Conservation (phyloP, 2,797 vertebrate genomes). For the Hyperoplus lanceolatus region DNA sequence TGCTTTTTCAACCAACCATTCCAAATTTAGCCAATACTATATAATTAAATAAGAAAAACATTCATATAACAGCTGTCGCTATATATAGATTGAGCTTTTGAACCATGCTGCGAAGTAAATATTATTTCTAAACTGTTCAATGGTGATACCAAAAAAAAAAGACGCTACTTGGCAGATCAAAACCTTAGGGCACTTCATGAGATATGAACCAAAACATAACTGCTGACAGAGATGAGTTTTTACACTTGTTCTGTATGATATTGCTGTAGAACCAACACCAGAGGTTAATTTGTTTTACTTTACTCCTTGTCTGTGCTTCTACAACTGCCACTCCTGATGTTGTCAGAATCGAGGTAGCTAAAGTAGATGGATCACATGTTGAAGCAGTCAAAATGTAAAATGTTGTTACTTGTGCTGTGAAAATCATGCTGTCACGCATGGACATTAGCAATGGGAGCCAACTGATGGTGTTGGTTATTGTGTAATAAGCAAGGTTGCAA, state of each 20-base stretch:
- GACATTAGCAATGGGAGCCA: too few relatives aligned
- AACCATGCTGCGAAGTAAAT: conserved; percentile 23
- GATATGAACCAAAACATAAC: conserved; percentile 19
- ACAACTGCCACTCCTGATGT: too few relatives aligned
- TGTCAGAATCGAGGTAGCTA: too few relatives aligned
- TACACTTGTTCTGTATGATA: too few relatives aligned
- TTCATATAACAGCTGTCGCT: conserved; percentile 67
- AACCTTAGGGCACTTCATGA: neutral
- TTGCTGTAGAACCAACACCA: too few relatives aligned
- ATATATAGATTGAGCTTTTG: conserved; percentile 64
- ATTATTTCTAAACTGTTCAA: conserved; percentile 10
- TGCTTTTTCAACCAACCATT: conserved; percentile 15
- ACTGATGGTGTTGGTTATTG: too few relatives aligned
- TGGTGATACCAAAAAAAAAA: conserved; percentile 7
- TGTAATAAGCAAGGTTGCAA: neutral
- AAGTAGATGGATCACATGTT: too few relatives aligned
- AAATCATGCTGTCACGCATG: too few relatives aligned
- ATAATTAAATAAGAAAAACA: conserved; percentile 65
- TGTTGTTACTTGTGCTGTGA: too few relatives aligned
- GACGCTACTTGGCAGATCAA: conserved; percentile 4
- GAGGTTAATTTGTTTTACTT: too few relatives aligned
- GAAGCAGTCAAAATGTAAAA: too few relatives aligned
- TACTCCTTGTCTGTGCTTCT: too few relatives aligned
- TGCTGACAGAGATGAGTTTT: conserved; percentile 5
- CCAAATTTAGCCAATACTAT: conserved; percentile 64